Evolutionary conservation across 2,888 invertebrate genomes (phyloP).

Genomic region (Parnassius mnemosyne): DNA sequence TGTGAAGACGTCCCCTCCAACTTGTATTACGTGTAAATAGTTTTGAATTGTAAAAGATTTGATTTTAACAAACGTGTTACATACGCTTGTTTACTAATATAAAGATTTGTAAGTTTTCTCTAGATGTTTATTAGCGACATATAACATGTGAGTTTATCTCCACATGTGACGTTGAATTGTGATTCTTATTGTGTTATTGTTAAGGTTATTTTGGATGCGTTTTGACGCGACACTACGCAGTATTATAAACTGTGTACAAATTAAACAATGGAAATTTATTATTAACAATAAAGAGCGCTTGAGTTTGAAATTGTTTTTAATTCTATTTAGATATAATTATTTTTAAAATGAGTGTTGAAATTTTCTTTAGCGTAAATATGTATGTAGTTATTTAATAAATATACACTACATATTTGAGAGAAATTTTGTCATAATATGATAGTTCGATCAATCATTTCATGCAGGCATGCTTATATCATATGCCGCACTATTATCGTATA

Average conservation of each 20-base stretch:
- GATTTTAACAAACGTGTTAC: slow-evolving; percentile 3
- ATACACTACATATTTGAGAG: too few species aligned
- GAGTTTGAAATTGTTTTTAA: slow-evolving; percentile 19
- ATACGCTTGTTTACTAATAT: slow-evolving; percentile 11
- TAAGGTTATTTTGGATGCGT: slow-evolving; percentile 15
- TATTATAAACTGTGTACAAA: slow-evolving; percentile 19
- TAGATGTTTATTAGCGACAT: neutral
- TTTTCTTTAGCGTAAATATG: too few species aligned
- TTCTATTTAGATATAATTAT: slow-evolving; percentile 8
- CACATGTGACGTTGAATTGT: slow-evolving; percentile 15
- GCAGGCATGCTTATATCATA: too few species aligned
- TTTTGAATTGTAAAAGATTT: slow-evolving; percentile 7
- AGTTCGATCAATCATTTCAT: too few species aligned
- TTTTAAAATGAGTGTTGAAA: too few species aligned
- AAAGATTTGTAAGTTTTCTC: slow-evolving; percentile 3
- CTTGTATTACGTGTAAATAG: slow-evolving; percentile 10
- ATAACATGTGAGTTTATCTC: neutral
- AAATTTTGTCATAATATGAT: too few species aligned
- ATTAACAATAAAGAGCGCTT: slow-evolving; percentile 22
- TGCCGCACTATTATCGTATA: too few species aligned
- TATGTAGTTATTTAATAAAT: too few species aligned
- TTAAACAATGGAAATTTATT: slow-evolving; percentile 7
- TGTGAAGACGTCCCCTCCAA: neutral
- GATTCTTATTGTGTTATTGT: slow-evolving; percentile 16
- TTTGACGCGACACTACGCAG: slow-evolving; percentile 7